Evolutionary conservation across 1,140 invertebrate genomes (phyloP), one percentile per base, ranked within the genome.

Genomic region (Homalodisca vitripennis): DNA sequence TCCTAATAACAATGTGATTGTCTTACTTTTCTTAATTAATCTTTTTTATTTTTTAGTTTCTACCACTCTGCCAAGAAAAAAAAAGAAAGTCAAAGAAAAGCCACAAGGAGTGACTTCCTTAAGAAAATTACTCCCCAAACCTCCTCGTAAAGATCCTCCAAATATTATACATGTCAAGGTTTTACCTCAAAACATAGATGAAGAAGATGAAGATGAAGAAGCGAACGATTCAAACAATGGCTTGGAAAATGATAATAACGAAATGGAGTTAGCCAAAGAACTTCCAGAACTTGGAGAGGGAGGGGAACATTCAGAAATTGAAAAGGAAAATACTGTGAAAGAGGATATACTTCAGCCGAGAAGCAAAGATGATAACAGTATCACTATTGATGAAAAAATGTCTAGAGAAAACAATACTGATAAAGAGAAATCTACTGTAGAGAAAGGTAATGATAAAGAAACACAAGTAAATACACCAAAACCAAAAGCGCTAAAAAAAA

Each of bases 161-260:
- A 60, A 60, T 2, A n/a, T 60, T 26, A 30, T 60, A 27, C 55
- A 60, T 60, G 55, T 60, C 6, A 60, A 60, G 22, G 55, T 60
- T 26, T 30, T 60, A n/a, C 27, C 55, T 27, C 14, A 60, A 3
- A 51, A 6, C 14, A 60, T 30, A 6, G 48, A 53, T 14, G 48
- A 53, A 14, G 22, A 22, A 53, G 6, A 14, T 14, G 22, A 22
- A 53, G 48, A 53, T 14, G 48, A 53, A 6, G 48, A 53, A 6
- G 48, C 48, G 20, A 20, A 53, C 22, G 27, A 26, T 27, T 10
- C 14, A n/a, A 27, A 2, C 10, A 26, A 60, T 27, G 55, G 13
- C 26, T 22, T 27, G 6, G 17, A 41, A 41, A 41, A 41, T 10
- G 6, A 41, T 17, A 41, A 17, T 41, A 41, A 41, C 17, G 34